phyloP scores from a whole-genome alignment of 2,113 vertebrate genomes.

The Ia io region DNA sequence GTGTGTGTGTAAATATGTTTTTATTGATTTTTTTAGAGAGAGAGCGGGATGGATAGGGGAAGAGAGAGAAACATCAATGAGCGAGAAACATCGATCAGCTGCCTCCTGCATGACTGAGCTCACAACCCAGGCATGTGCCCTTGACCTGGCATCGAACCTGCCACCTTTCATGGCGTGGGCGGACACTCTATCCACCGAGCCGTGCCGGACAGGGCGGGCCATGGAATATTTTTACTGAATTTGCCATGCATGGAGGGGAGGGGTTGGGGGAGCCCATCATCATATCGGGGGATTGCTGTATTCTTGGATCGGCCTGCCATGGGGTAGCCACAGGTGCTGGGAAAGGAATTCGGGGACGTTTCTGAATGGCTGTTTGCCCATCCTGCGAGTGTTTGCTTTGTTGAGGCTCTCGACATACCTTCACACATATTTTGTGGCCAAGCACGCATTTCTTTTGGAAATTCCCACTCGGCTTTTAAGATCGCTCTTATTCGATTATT shows the following conservation, averaged over 20 bases:
- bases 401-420: background rate
- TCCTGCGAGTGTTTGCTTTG: background rate
- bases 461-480: background rate
- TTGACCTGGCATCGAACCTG: no score
- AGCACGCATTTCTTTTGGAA: constrained; percentile 21
- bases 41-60: no score
- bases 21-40: no score
- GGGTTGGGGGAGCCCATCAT: accelerated
- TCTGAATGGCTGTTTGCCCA: accelerated
- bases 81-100: no score
- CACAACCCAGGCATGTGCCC: no score
- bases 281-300: accelerated
- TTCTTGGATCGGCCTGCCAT: background rate
- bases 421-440: background rate
- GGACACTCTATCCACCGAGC: no score
- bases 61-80: no score
- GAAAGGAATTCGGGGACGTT: background rate
- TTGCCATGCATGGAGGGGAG: background rate
- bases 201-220: no score
- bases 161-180: no score
- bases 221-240: background rate
- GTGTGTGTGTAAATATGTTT: no score
- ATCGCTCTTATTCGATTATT: background rate
- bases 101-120: no score
- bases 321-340: accelerated